phyloP scores from a whole-genome alignment of 2,113 vertebrate species.

The Malaclemys terrapin region DNA sequence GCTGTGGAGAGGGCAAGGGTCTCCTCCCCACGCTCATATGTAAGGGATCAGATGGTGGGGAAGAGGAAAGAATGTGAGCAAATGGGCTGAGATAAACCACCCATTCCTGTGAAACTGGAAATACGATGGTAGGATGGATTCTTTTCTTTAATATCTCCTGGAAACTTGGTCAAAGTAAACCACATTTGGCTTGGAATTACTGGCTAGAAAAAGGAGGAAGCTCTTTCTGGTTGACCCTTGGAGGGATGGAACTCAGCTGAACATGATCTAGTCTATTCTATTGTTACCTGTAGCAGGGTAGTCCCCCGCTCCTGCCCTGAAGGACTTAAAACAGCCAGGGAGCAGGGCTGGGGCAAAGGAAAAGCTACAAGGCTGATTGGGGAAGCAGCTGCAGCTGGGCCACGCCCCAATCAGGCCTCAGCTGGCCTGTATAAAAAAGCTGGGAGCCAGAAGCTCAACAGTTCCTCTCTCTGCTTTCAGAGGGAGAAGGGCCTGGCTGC shows the following conservation, averaged over 20 bases:
- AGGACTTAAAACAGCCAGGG: too few relatives aligned
- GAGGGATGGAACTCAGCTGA: neutral
- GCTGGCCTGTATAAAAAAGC: too few relatives aligned
- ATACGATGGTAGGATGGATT: neutral
- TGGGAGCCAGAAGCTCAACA: too few relatives aligned
- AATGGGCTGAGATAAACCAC: neutral
- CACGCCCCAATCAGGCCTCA: too few relatives aligned
- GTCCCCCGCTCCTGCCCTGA: too few relatives aligned
- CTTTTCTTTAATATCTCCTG: neutral
- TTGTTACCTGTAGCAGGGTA: too few relatives aligned
- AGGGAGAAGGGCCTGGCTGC: too few relatives aligned
- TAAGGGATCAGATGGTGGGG: neutral
- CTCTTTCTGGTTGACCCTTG: neutral
- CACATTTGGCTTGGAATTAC: neutral
- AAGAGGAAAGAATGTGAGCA: neutral
- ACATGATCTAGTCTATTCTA: neutral
- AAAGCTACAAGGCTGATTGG: too few relatives aligned
- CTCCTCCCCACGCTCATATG: rapidly evolving
- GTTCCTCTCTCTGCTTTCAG: too few relatives aligned
- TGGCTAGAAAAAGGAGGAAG: neutral
- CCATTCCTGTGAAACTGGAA: neutral
- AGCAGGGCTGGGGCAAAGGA: too few relatives aligned
- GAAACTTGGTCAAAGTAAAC: neutral
- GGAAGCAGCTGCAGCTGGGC: too few relatives aligned
- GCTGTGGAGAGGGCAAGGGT: neutral